Evolutionary conservation across 2,888 invertebrate genomes (phyloP), one percentile per base, ranked within the genome.

Genomic region (Eremobia ochroleuca): DNA sequence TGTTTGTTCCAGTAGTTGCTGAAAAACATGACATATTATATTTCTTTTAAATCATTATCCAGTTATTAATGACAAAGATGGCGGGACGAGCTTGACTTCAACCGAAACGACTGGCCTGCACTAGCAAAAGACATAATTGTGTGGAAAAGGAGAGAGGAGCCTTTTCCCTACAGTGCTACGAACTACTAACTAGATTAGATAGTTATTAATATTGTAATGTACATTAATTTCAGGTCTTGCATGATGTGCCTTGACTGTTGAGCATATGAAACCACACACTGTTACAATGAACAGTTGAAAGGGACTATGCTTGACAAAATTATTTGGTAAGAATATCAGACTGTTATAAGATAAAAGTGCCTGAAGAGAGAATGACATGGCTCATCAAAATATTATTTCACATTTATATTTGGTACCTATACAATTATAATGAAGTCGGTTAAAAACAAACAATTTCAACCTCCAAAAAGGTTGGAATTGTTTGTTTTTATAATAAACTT

Each of bases 1-100:
- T 92, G 98, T 98, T 92, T 98, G 97, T 91, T 98, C 98, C 97
- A 98, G 89, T 79, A 97, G 92, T 92, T 96, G 96, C 94, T 96
- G 93, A 73, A 95, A 78, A 73, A 62, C 13, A 43, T 15, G 1
- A 40, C 0, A 40, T 8, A 28, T 15, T 18, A 25, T 11, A 0
- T 21, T 5, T 28, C n/a, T 6, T 31, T 15, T 21, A 2, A 8
- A 49, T 65, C 3, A 18, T 2, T 15, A 8, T 43, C 13, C 43
- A 43, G 43, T 15, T 43, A 43, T 43, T 43, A 43, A 43, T 43
- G 43, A 43, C 43, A 43, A 40, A 40, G 40, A 40, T 40, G 40
- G 40, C 40, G 13, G 40, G 40, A 40, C 11, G 11, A 40, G 40
- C 40, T 40, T 9, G 9, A 37, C 5, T 37, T 11, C 40, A 11